Percentiles rank a stretch among this genome's conserved stretches.
Conservation (phyloP, 2,888 invertebrate species). For the Mesoligia furuncula region DNA sequence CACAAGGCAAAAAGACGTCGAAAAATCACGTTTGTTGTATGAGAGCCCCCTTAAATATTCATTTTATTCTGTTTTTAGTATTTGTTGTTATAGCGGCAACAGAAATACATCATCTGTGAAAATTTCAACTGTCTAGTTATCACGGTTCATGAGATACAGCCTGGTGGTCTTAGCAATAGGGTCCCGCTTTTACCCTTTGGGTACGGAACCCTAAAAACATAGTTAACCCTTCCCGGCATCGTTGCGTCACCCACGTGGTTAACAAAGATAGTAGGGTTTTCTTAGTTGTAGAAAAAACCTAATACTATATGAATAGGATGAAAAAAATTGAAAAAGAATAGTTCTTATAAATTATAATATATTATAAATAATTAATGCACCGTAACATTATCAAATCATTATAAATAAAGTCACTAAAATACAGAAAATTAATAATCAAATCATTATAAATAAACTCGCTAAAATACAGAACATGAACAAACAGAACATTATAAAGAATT, state of each 20-base stretch:
- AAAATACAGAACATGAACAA: background rate
- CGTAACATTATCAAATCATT: background rate
- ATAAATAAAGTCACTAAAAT: background rate
- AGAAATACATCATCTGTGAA: too few species aligned
- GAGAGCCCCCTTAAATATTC: too few species aligned
- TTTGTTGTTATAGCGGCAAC: too few species aligned
- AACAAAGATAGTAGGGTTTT: background rate
- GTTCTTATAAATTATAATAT: background rate
- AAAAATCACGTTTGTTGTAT: too few species aligned
- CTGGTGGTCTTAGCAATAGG: too few species aligned
- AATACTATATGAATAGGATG: background rate
- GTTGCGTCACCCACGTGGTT: background rate
- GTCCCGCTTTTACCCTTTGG: too few species aligned
- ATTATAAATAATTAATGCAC: background rate
- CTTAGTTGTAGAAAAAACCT: background rate
- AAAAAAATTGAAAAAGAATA: background rate
- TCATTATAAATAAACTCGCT: background rate
- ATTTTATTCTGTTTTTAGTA: too few species aligned
- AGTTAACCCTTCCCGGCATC: background rate
- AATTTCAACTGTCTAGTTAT: too few species aligned
- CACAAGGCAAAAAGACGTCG: too few species aligned
- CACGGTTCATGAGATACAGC: too few species aligned
- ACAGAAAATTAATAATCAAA: background rate
- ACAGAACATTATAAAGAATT: background rate
- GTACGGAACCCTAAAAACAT: too few species aligned